A percentile compares a stretch with the other conserved stretches of the same genome.
These are phyloP conservation scores for Musca domestica DNA, from an alignment of 1,140 invertebrate genomes.

Conservation along the genomic window DNA sequence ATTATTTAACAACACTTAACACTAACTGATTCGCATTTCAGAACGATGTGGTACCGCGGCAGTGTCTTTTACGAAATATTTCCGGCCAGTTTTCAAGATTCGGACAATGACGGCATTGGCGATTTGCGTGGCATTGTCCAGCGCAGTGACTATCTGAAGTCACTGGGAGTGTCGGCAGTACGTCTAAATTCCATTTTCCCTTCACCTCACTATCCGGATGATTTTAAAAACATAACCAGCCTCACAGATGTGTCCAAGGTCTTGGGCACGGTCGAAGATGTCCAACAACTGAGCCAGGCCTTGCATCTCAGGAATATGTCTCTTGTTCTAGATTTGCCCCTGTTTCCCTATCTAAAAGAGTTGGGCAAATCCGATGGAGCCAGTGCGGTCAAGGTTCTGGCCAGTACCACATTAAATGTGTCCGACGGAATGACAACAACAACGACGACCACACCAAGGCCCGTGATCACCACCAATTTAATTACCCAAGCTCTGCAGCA, in stretches of 20 bases:
- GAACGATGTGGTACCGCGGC: slow-evolving; percentile 74
- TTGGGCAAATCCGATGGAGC: slow-evolving; percentile 33
- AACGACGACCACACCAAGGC: not conserved
- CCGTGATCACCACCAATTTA: slow-evolving; percentile 36
- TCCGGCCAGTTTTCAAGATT: slow-evolving; percentile 77
- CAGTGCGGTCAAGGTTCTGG: not conserved
- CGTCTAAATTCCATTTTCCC: slow-evolving; percentile 74
- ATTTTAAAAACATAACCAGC: slow-evolving; percentile 65
- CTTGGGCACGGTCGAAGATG: slow-evolving; percentile 66
- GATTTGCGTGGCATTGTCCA: slow-evolving; percentile 69
- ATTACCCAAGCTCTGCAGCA: slow-evolving; percentile 61
- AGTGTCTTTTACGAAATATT: slow-evolving; percentile 80
- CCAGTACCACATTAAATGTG: slow-evolving; percentile 5
- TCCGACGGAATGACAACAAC: not conserved
- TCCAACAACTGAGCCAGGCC: slow-evolving; percentile 60
- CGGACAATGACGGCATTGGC: slow-evolving; percentile 71
- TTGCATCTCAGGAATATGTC: slow-evolving; percentile 69
- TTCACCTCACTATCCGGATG: slow-evolving; percentile 67
- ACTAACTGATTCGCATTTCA: slow-evolving; percentile 30
- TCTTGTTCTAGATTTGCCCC: slow-evolving; percentile 72
- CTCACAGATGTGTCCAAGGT: slow-evolving; percentile 62
- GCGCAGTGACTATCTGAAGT: slow-evolving; percentile 67
- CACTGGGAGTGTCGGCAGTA: slow-evolving; percentile 66
- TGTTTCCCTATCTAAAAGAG: slow-evolving; percentile 60
- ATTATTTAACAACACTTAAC: no score